A percentile compares a stretch with the other conserved stretches of the same genome.
Evolutionary conservation across 2,113 vertebrate genomes (phyloP).

Genomic region (Rhizomys pruinosus): DNA sequence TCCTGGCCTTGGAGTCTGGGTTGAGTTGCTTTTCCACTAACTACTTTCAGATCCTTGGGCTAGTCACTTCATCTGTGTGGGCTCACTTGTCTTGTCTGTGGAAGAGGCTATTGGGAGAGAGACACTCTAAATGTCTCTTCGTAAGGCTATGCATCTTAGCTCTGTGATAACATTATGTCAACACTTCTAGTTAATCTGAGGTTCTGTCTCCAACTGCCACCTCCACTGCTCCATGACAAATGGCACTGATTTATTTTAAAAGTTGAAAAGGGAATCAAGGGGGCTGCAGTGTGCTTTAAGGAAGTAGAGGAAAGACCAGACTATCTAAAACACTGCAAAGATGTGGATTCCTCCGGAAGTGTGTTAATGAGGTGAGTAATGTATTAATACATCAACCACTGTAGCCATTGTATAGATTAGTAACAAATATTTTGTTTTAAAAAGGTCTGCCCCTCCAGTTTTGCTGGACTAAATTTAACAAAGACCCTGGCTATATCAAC

Average conservation of each 20-base stretch:
- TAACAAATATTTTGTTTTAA: constrained; percentile 73
- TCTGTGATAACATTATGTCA: constrained; percentile 69
- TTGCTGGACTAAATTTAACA: constrained; percentile 51
- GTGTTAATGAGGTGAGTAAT: constrained; percentile 65
- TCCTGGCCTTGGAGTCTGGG: background rate
- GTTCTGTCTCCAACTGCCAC: constrained; percentile 65
- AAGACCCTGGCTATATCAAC: constrained; percentile 59
- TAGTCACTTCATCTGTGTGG: background rate
- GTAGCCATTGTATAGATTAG: constrained; percentile 60
- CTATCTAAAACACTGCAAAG: background rate
- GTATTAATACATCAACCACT: constrained; percentile 33
- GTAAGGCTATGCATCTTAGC: constrained; percentile 38
- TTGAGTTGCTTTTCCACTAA: background rate
- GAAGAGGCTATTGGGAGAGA: constrained; percentile 31
- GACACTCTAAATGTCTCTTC: constrained; percentile 50
- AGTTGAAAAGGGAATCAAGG: constrained; percentile 59
- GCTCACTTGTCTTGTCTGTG: constrained; percentile 32
- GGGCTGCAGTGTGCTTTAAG: background rate
- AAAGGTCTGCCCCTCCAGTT: constrained; percentile 58
- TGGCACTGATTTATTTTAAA: constrained; percentile 56
- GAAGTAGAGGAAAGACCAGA: background rate
- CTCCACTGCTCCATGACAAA: constrained; percentile 46
- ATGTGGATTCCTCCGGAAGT: constrained; percentile 21
- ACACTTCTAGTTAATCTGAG: constrained; percentile 69
- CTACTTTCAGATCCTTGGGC: background rate